Evolutionary conservation across 2,797 vertebrate species (phyloP).

Genomic region (Acipenser oxyrinchus): DNA sequence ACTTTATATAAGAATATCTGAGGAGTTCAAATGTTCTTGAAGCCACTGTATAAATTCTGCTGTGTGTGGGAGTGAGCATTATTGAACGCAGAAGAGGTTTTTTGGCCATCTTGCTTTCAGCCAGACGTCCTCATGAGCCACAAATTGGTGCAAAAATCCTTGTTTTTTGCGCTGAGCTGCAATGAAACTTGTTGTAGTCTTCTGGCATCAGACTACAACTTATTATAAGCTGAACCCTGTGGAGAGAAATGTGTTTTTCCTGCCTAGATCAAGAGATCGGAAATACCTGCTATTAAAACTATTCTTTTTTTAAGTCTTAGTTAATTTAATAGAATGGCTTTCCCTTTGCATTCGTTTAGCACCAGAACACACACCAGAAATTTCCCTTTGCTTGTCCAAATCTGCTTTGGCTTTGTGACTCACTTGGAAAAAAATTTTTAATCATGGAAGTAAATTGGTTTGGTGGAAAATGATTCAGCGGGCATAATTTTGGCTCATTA

Average conservation of each 20-base stretch:
- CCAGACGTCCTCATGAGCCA: constrained; percentile 14
- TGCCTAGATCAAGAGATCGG: constrained; percentile 59
- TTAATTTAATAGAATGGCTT: constrained; percentile 51
- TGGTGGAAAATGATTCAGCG: constrained; percentile 37
- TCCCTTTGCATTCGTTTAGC: constrained; percentile 37
- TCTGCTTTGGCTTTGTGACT: constrained; percentile 41
- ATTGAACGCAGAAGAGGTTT: constrained; percentile 11
- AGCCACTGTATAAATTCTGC: constrained; percentile 24
- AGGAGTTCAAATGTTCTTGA: constrained; percentile 22
- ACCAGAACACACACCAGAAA: constrained; percentile 27
- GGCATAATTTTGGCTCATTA: constrained; percentile 59
- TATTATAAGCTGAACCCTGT: constrained; percentile 46
- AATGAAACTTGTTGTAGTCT: constrained; percentile 48
- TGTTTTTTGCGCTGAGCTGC: constrained; percentile 11
- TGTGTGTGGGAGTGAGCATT: constrained; percentile 26
- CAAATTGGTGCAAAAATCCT: constrained; percentile 15
- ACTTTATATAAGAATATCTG: constrained; percentile 28
- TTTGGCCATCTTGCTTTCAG: constrained; percentile 17
- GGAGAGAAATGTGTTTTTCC: constrained; percentile 44
- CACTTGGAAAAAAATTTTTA: constrained; percentile 44
- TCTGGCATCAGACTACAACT: constrained; percentile 50
- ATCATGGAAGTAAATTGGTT: constrained; percentile 48
- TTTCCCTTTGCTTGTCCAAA: constrained; percentile 13
- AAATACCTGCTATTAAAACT: constrained; percentile 52
- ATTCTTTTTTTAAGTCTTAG: constrained; percentile 32